These are phyloP conservation scores for Tetragonula carbonaria DNA, from an alignment of 2,888 invertebrate genomes.

Conservation along the genomic window DNA sequence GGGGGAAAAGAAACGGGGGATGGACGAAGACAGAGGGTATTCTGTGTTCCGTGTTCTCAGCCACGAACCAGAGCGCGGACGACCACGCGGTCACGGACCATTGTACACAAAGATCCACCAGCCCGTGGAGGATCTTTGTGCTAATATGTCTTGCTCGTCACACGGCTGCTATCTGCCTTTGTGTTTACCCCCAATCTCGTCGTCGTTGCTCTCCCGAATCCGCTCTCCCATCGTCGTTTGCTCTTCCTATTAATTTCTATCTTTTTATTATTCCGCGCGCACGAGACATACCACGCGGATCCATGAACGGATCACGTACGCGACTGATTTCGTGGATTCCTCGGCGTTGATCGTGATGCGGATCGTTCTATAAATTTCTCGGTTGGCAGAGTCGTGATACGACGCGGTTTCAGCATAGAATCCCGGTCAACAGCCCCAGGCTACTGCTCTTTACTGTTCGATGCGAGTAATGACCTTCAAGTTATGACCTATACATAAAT, in stretches of 20 bases:
- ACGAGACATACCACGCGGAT: neutral
- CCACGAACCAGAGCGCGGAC: constrained; percentile 49
- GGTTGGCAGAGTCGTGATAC: neutral
- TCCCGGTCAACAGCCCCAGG: neutral
- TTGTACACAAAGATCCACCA: constrained; percentile 64
- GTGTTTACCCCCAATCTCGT: constrained; percentile 8
- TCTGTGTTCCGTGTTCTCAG: constrained; percentile 59
- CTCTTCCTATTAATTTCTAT: constrained; percentile 9
- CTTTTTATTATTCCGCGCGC: neutral
- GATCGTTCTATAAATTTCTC: neutral
- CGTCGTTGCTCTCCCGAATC: constrained; percentile 1
- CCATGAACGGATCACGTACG: neutral
- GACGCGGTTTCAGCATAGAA: neutral
- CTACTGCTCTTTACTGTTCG: neutral
- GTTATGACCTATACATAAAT: neutral
- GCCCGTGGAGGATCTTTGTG: constrained; percentile 28
- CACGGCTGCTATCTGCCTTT: constrained; percentile 24
- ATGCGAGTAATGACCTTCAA: neutral
- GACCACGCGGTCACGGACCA: constrained; percentile 63
- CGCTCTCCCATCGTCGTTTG: constrained; percentile 5
- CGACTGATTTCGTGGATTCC: neutral
- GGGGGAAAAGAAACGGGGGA: constrained; percentile 12
- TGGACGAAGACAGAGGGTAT: constrained; percentile 52
- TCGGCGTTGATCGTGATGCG: neutral
- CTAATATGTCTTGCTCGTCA: constrained; percentile 65